Conservation (phyloP, 2,113 vertebrate species). For the Thinocorus orbignyianus region DNA sequence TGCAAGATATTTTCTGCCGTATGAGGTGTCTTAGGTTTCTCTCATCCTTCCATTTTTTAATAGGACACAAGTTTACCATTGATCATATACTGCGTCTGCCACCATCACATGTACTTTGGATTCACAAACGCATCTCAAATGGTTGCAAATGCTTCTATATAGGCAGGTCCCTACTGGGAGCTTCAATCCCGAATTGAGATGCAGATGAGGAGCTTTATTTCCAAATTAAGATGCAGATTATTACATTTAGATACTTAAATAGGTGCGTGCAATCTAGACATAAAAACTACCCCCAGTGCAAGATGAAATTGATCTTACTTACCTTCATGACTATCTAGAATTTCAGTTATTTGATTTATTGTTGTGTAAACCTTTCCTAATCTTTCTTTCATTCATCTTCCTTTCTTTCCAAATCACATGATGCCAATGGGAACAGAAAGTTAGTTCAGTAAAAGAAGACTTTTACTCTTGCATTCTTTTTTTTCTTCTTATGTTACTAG, state of each 20-base stretch:
- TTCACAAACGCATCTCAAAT: neutral
- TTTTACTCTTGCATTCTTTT: accelerated
- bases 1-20: neutral
- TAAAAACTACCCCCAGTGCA: neutral
- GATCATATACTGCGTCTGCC: neutral
- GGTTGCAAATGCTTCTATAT: neutral
- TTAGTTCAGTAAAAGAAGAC: neutral
- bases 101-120: neutral
- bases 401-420: neutral
- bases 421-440: neutral
- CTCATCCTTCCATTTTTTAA: neutral
- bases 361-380: neutral
- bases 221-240: neutral
- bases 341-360: neutral
- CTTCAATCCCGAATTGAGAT: neutral
- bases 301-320: neutral
- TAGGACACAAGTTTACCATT: neutral
- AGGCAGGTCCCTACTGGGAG: neutral
- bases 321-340: neutral
- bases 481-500: neutral
- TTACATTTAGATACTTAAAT: neutral
- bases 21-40: neutral
- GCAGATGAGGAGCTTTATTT: neutral
- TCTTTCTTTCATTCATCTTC: neutral
- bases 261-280: neutral